Evolutionary conservation across 1,140 invertebrate genomes (phyloP).

Genomic region (Danaus melanippus): DNA sequence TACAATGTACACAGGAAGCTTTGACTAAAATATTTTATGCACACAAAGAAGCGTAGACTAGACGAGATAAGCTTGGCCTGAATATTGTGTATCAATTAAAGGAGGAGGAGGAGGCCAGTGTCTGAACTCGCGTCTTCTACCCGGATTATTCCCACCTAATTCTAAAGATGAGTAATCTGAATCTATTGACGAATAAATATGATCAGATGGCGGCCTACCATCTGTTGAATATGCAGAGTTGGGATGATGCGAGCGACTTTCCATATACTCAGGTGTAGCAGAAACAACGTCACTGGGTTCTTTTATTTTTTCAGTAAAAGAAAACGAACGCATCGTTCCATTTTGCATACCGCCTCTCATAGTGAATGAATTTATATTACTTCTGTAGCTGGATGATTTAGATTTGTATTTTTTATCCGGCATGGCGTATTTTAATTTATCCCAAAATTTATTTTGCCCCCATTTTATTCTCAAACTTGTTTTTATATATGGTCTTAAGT

Average conservation of each 20-base stretch:
- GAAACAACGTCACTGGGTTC: slow-evolving; percentile 43
- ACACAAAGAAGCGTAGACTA: slow-evolving; percentile 58
- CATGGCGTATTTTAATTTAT: slow-evolving; percentile 90
- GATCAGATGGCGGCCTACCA: slow-evolving; percentile 83
- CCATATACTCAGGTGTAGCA: slow-evolving; percentile 47
- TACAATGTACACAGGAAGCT: slow-evolving; percentile 67
- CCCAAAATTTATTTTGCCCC: slow-evolving; percentile 94
- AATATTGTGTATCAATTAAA: slow-evolving; percentile 58
- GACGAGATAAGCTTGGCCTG: slow-evolving; percentile 66
- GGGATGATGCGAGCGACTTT: slow-evolving; percentile 49
- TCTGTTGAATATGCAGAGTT: slow-evolving; percentile 53
- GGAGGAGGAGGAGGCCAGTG: slow-evolving; percentile 62
- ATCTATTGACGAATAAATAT: slow-evolving; percentile 90
- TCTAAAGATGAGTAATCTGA: slow-evolving; percentile 80
- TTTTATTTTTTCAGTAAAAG: slow-evolving; percentile 61
- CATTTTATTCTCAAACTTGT: slow-evolving; percentile 85
- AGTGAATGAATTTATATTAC: slow-evolving; percentile 84
- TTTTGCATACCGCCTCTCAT: slow-evolving; percentile 76
- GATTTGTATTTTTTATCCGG: slow-evolving; percentile 73
- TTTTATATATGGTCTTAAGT: slow-evolving; percentile 90
- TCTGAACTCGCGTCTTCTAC: slow-evolving; percentile 56
- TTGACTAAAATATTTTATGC: slow-evolving; percentile 54
- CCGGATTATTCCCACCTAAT: slow-evolving; percentile 55
- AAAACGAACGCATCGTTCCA: slow-evolving; percentile 67
- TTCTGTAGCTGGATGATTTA: slow-evolving; percentile 73